Percentiles rank a stretch among this genome's conserved stretches.
Evolutionary conservation across 2,113 vertebrate genomes (phyloP).

Genomic region (Odontesthes bonariensis): DNA sequence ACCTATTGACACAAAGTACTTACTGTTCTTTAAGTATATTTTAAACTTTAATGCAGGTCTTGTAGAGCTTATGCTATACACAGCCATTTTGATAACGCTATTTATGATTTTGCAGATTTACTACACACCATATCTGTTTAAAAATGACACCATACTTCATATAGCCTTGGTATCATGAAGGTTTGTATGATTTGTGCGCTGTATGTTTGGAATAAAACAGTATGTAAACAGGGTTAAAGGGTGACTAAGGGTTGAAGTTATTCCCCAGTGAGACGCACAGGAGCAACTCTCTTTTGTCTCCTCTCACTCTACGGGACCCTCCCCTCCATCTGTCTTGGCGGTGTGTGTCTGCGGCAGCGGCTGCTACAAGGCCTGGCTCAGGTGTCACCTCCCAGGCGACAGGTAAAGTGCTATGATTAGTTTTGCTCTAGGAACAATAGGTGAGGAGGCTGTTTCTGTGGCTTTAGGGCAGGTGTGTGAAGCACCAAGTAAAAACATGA

Average conservation of each 20-base stretch:
- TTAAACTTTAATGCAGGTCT: neutral
- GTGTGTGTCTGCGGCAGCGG: slow-evolving; percentile 35
- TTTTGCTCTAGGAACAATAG: slow-evolving; percentile 72
- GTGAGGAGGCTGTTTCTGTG: slow-evolving; percentile 59
- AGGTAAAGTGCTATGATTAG: slow-evolving; percentile 82
- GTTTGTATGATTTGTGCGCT: neutral
- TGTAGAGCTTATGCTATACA: too few relatives aligned
- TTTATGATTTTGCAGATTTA: too few relatives aligned
- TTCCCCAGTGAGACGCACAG: slow-evolving; percentile 28
- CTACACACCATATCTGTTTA: too few relatives aligned
- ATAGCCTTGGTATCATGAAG: too few relatives aligned
- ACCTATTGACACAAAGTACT: too few relatives aligned
- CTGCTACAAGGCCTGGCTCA: slow-evolving; percentile 63
- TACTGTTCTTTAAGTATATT: too few relatives aligned
- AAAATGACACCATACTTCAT: too few relatives aligned
- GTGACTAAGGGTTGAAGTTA: slow-evolving; percentile 13
- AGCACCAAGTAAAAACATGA: slow-evolving; percentile 50
- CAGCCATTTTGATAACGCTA: neutral
- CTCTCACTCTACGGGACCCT: slow-evolving; percentile 18
- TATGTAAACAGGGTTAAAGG: neutral
- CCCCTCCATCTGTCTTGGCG: slow-evolving; percentile 32
- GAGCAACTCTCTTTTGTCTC: slow-evolving; percentile 53
- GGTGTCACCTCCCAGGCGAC: slow-evolving; percentile 76
- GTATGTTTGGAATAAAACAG: neutral
- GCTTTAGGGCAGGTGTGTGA: slow-evolving; percentile 72